Percentiles rank a stretch among this genome's conserved stretches.
phyloP scores from a whole-genome alignment of 2,888 invertebrate species.

The Temnothorax ravouxi region DNA sequence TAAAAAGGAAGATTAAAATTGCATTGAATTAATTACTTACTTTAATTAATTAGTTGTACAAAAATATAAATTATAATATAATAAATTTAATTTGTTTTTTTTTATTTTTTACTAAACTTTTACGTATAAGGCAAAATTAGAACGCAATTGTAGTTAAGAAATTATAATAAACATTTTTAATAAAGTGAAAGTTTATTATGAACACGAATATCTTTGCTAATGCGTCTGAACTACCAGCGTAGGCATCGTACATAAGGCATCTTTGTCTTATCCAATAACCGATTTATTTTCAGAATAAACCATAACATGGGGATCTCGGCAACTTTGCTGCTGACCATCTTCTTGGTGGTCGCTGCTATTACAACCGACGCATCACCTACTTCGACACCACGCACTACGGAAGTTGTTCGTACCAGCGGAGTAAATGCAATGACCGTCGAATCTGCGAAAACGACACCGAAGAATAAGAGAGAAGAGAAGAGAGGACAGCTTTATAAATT shows the following conservation, averaged over 20 bases:
- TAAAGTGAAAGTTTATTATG: background rate
- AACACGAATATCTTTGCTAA: background rate
- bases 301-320: slow-evolving; percentile 79
- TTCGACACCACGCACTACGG: background rate
- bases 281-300: slow-evolving; percentile 66
- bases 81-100: background rate
- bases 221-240: background rate
- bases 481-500: slow-evolving; percentile 30
- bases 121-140: background rate
- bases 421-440: slow-evolving; percentile 8
- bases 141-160: background rate
- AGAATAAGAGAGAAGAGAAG: too few species aligned
- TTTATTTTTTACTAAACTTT: background rate
- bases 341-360: slow-evolving; percentile 60
- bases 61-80: background rate
- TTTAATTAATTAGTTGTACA: background rate
- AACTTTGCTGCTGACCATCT: slow-evolving; percentile 64
- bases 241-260: background rate
- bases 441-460: slow-evolving; percentile 29
- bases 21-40: background rate
- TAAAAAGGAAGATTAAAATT: background rate
- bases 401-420: background rate
- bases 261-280: background rate
- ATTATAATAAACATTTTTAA: background rate
- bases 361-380: background rate